phyloP scores from a whole-genome alignment of 2,888 invertebrate species.

The Toxonevra muliebris region DNA sequence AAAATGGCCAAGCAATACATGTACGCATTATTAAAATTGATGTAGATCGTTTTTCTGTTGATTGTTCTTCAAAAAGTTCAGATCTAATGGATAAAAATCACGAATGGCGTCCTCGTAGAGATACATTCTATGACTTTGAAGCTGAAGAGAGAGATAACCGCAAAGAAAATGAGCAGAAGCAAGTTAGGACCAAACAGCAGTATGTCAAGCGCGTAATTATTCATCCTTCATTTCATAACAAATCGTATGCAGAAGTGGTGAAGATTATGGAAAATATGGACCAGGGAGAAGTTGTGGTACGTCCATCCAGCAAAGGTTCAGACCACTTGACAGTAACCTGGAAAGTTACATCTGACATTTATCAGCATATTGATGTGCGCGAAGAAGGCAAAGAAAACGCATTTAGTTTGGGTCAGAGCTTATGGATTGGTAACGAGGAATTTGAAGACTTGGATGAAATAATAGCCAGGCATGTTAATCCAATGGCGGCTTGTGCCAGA shows the following conservation, averaged over 20 bases:
- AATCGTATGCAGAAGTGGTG: slow-evolving; percentile 91
- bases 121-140: slow-evolving; percentile 90
- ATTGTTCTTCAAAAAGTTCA: slow-evolving; percentile 92
- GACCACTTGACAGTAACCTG: slow-evolving; percentile 98
- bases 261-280: slow-evolving; percentile 91
- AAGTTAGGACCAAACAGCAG: slow-evolving; percentile 82
- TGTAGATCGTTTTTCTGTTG: slow-evolving; percentile 91
- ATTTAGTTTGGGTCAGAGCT: slow-evolving; percentile 87
- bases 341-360: slow-evolving; percentile 95
- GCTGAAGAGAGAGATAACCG: slow-evolving; percentile 82
- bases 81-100: slow-evolving; percentile 91
- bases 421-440: slow-evolving; percentile 91
- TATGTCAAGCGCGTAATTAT: slow-evolving; percentile 97
- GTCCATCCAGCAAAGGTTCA: slow-evolving; percentile 96
- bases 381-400: slow-evolving; percentile 97
- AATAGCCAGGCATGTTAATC: slow-evolving; percentile 93
- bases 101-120: slow-evolving; percentile 90
- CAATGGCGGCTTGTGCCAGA: slow-evolving; percentile 93
- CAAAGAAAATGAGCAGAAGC: slow-evolving; percentile 82
- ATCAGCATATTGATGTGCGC: slow-evolving; percentile 94
- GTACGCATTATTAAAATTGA: slow-evolving; percentile 95
- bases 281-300: slow-evolving; percentile 94
- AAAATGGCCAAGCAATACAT: slow-evolving; percentile 83
- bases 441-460: slow-evolving; percentile 99
- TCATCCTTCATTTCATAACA: slow-evolving; percentile 97